phyloP scores from a whole-genome alignment of 2,797 vertebrate species.

The Dendrocincla tyrannina region DNA sequence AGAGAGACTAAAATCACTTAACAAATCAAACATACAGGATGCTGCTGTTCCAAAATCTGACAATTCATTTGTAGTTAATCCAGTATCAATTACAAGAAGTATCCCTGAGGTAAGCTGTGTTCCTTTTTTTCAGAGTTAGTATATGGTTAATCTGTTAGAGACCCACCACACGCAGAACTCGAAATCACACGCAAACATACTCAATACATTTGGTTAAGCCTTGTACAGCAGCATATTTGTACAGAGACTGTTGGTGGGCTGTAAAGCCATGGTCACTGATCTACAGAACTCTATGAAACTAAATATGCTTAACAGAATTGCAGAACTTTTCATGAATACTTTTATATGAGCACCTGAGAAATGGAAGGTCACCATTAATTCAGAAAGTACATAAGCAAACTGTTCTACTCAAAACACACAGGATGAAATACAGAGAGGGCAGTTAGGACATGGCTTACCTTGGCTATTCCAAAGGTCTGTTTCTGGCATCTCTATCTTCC shows the following conservation, averaged over 20 bases:
- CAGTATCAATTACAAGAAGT: conserved; percentile 72
- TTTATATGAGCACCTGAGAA: not conserved
- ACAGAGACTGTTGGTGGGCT: not conserved
- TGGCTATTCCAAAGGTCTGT: not conserved
- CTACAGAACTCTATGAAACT: not conserved
- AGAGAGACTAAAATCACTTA: conserved; percentile 63
- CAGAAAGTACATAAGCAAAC: not conserved
- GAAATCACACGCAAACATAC: not conserved
- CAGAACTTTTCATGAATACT: not conserved
- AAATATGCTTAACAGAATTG: not conserved
- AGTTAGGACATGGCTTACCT: not conserved
- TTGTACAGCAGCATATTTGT: not conserved
- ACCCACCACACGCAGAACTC: not conserved
- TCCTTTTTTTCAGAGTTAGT: not conserved
- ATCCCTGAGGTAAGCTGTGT: conserved; percentile 85
- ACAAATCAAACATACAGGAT: conserved; percentile 37
- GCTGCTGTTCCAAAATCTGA: conserved; percentile 51
- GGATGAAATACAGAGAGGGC: not conserved
- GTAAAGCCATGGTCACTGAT: not conserved
- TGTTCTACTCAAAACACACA: not conserved
- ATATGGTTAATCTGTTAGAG: not conserved
- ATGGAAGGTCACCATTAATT: not conserved
- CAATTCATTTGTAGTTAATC: conserved; percentile 57
- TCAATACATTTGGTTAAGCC: not conserved
- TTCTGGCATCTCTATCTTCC: not conserved